Evolutionary conservation across 2,888 invertebrate genomes (phyloP), one percentile per base, ranked within the genome.

Genomic region (Sminthurinus aureus): DNA sequence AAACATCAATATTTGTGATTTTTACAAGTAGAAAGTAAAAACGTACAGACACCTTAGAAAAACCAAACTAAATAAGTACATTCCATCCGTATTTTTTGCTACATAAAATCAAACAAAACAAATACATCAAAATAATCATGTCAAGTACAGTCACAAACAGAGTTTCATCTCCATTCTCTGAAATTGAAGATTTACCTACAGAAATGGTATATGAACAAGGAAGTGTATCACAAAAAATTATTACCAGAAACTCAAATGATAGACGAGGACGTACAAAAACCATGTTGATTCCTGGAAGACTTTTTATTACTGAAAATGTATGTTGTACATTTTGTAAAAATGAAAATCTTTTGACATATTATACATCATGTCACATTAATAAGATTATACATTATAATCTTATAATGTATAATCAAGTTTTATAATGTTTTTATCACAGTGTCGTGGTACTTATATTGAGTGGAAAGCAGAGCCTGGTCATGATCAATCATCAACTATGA

Each of bases 391-490:
- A n/a, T n/a, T n/a, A n/a, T n/a, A n/a, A n/a, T n/a, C n/a, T n/a
- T n/a, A n/a, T n/a, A n/a, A n/a, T n/a, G n/a, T n/a, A n/a, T n/a
- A n/a, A n/a, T n/a, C n/a, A n/a, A n/a, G n/a, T n/a, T n/a, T n/a
- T n/a, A n/a, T n/a, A 69, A 50, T 51, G 24, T 74, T 76, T 82
- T 24, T 51, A 24, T 24, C 13, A 52, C 26, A 82, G 82, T 22
- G 50, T 50, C 24, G 82, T 87, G 92, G 92, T n/a, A 93, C 93
- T 85, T 93, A 92, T 87, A 93, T 96, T 81, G 96, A 96, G 90
- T 96, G 96, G 96, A 93, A 94, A 89, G 95, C 95, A 0, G 93
- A 93, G 85, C 95, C 96, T 90, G 91, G 86, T 76, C 85, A 20
- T 24, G 18, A 8, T 69, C 4, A 66, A 79, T 24, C 12, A 58